Evolutionary conservation across 2,797 vertebrate genomes (phyloP).

Genomic region (Gorsachius magnificus): DNA sequence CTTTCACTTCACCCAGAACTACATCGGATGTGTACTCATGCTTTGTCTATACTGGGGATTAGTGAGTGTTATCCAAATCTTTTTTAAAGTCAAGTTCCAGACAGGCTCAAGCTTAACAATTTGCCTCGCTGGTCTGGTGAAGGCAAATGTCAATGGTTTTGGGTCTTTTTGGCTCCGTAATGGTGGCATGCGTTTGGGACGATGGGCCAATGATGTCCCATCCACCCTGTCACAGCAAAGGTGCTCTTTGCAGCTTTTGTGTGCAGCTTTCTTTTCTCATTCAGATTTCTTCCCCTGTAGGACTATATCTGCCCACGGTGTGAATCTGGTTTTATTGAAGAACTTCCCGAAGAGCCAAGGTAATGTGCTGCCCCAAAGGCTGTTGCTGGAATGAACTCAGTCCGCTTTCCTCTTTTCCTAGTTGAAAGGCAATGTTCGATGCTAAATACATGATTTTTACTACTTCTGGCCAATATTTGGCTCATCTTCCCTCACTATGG

Average conservation of each 20-base stretch:
- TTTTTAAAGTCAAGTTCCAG: not conserved
- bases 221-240: not conserved
- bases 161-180: not conserved
- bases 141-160: not conserved
- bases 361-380: constrained; percentile 51
- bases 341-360: constrained; percentile 88
- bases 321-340: constrained; percentile 95
- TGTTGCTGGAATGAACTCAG: not conserved
- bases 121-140: not conserved
- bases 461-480: not conserved
- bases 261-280: not conserved
- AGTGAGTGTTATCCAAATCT: not conserved
- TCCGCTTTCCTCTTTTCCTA: not conserved
- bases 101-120: not conserved
- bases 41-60: not conserved
- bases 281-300: constrained; percentile 59
- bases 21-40: not conserved
- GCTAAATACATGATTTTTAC: rapidly evolving
- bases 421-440: not conserved
- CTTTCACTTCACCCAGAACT: not conserved
- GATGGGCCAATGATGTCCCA: too few species aligned
- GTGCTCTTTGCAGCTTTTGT: not conserved
- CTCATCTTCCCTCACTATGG: not conserved
- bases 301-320: constrained; percentile 95
- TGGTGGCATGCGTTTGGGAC: rapidly evolving